Evolutionary conservation across 1,140 invertebrate species (phyloP).

Genomic region (Drosophila arizonae): DNA sequence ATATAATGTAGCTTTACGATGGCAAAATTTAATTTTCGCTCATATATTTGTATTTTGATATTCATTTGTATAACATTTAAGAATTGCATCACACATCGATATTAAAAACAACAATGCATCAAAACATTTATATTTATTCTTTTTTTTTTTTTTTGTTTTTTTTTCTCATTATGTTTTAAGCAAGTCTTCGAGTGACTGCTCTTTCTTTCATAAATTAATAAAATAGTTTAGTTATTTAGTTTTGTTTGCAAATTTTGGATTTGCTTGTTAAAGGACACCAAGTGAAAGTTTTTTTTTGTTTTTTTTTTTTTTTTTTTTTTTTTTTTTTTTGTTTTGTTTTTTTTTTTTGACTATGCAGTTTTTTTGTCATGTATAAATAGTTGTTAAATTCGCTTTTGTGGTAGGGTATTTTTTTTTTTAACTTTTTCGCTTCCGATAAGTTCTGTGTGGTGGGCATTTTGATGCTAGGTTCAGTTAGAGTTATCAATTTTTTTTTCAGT

Average conservation of each 20-base stretch:
- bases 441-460: conserved; percentile 56
- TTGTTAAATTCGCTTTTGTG: conserved; percentile 63
- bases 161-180: conserved; percentile 35
- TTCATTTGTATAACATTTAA: conserved; percentile 61
- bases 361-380: conserved; percentile 45
- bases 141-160: conserved; percentile 30
- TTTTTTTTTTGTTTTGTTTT: conserved; percentile 34
- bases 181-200: conserved; percentile 29
- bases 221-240: conserved; percentile 67
- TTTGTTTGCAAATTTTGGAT: conserved; percentile 40
- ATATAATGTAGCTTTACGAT: conserved; percentile 60
- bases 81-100: conserved; percentile 62
- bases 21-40: conserved; percentile 57
- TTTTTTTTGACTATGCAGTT: conserved; percentile 69
- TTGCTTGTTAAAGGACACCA: conserved; percentile 71
- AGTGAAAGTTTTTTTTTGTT: conserved; percentile 53
- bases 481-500: conserved; percentile 55
- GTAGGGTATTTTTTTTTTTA: conserved; percentile 35
- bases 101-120: conserved; percentile 58
- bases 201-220: conserved; percentile 41
- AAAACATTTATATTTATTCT: conserved; percentile 68
- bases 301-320: conserved; percentile 49
- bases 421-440: conserved; percentile 5
- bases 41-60: conserved; percentile 40
- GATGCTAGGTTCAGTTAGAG: conserved; percentile 53